phyloP scores from a whole-genome alignment of 1,140 invertebrate species.

The Listronotus oregonensis region DNA sequence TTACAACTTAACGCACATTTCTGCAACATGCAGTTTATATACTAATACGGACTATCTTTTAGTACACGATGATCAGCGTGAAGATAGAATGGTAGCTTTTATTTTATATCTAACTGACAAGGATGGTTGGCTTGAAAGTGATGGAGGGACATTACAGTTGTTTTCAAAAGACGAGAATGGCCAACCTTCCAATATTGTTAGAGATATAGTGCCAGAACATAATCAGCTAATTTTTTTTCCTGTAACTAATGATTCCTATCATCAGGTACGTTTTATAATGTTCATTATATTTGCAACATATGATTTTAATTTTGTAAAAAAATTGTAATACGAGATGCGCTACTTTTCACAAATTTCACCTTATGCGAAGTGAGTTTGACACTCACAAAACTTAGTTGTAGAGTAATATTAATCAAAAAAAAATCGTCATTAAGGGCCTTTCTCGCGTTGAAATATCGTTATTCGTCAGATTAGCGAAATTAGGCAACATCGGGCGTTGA shows the following conservation, averaged over 20 bases:
- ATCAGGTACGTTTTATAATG: constrained; percentile 54
- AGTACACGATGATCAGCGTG: constrained; percentile 75
- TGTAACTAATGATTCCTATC: constrained; percentile 63
- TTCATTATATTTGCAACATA: background rate
- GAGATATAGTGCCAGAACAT: constrained; percentile 65
- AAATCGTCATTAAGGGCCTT: too few species aligned
- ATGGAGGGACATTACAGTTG: constrained; percentile 71
- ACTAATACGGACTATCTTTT: constrained; percentile 72
- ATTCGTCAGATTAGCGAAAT: background rate
- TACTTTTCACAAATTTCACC: too few species aligned
- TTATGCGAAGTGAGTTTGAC: too few species aligned
- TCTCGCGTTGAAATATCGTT: background rate
- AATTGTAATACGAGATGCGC: too few species aligned
- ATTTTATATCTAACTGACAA: constrained; percentile 66
- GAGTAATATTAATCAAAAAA: too few species aligned
- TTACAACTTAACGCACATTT: constrained; percentile 65
- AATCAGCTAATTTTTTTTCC: constrained; percentile 76
- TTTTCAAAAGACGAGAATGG: constrained; percentile 64
- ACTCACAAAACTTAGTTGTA: too few species aligned
- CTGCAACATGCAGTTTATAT: constrained; percentile 74
- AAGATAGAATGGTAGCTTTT: constrained; percentile 72
- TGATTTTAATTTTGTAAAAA: background rate
- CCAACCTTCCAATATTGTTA: constrained; percentile 60
- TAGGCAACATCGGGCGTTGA: too few species aligned
- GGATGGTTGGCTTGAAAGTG: constrained; percentile 63